Evolutionary conservation across 1,140 invertebrate genomes (phyloP).

Genomic region (Bombyx mandarina): DNA sequence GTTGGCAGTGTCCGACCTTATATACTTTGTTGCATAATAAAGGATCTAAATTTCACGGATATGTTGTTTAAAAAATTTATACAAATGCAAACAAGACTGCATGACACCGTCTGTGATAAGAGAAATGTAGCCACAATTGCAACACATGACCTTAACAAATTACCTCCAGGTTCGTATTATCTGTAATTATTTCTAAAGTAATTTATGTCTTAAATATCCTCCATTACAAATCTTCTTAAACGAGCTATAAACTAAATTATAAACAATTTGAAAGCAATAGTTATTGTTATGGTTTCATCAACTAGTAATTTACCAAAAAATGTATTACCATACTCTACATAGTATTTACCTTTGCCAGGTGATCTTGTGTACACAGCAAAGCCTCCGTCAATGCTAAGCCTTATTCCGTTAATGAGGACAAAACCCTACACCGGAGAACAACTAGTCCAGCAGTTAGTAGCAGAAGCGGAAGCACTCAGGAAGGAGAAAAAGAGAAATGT

Average conservation of each 20-base stretch:
- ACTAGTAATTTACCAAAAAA: too few relatives aligned
- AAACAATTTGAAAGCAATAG: not conserved
- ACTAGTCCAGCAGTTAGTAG: slow-evolving; percentile 77
- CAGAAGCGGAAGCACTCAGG: slow-evolving; percentile 80
- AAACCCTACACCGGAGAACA: slow-evolving; percentile 75
- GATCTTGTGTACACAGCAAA: slow-evolving; percentile 78
- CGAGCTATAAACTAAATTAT: not conserved
- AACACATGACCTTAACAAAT: slow-evolving; percentile 82
- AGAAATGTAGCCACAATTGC: slow-evolving; percentile 84
- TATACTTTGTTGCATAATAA: slow-evolving; percentile 82
- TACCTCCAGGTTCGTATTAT: slow-evolving; percentile 66
- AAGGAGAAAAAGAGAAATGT: slow-evolving; percentile 87
- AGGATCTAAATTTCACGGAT: slow-evolving; percentile 76
- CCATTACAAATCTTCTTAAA: not conserved
- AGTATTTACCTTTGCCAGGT: slow-evolving; percentile 37
- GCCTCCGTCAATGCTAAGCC: slow-evolving; percentile 73
- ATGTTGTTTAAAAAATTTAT: slow-evolving; percentile 84
- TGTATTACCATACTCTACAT: too few relatives aligned
- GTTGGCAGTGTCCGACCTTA: slow-evolving; percentile 76
- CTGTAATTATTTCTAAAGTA: not conserved
- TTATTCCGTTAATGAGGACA: slow-evolving; percentile 76
- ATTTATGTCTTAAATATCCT: too few relatives aligned
- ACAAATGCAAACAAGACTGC: slow-evolving; percentile 84
- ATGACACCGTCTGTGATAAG: slow-evolving; percentile 84
- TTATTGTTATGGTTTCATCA: not conserved